phyloP scores from a whole-genome alignment of 2,888 invertebrate species.

The Tuberolachnus salignus region DNA sequence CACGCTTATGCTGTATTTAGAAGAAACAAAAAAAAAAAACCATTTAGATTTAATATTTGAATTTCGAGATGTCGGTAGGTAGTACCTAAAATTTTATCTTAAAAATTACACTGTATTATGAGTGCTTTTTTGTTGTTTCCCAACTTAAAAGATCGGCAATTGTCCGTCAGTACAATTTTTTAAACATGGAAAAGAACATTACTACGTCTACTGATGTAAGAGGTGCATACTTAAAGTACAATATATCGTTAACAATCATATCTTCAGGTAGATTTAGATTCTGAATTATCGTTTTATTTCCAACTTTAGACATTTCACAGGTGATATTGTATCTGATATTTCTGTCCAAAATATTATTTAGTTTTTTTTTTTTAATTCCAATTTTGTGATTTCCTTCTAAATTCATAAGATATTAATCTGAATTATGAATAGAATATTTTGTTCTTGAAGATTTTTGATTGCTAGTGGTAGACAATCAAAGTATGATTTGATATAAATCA shows the following conservation, averaged over 20 bases:
- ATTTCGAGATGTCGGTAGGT: too few species aligned
- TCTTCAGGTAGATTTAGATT: slow-evolving; percentile 10
- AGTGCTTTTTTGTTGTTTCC: slow-evolving; percentile 1
- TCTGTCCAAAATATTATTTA: slow-evolving; percentile 4
- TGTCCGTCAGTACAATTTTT: not conserved
- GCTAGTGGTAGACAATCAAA: slow-evolving; percentile 15
- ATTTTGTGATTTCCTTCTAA: not conserved
- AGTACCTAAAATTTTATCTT: too few species aligned
- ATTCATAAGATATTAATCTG: slow-evolving; percentile 10
- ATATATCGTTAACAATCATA: not conserved
- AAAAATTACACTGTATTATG: not conserved
- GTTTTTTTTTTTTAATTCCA: slow-evolving; percentile 11
- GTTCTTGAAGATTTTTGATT: slow-evolving; percentile 5
- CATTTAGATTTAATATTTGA: too few species aligned
- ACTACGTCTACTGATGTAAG: not conserved
- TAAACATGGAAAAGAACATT: not conserved
- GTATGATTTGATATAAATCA: slow-evolving; percentile 25
- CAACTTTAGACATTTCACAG: not conserved
- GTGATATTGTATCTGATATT: slow-evolving; percentile 7
- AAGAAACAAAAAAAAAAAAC: too few species aligned
- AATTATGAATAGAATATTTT: slow-evolving; percentile 12
- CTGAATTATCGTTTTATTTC: not conserved
- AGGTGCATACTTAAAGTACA: slow-evolving; percentile 1
- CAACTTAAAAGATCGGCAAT: not conserved
- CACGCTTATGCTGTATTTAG: too few species aligned